These are phyloP conservation scores for Spodoptera frugiperda DNA, from an alignment of 1,140 invertebrate genomes.

Conservation along the genomic window DNA sequence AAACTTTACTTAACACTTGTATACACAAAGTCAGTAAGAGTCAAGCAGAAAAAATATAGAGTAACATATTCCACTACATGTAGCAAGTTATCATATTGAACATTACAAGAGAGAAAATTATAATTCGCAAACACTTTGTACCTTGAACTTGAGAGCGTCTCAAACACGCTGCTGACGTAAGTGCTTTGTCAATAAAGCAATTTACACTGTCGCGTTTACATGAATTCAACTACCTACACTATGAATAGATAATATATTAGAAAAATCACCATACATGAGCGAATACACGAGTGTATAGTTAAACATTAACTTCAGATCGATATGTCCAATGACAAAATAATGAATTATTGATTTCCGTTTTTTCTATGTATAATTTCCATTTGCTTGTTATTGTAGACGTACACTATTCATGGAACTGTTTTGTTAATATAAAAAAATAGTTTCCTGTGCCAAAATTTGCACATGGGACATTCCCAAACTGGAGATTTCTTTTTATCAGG, in stretches of 20 bases:
- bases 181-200: slow-evolving; percentile 71
- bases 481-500: background rate
- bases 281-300: background rate
- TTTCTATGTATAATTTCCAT: background rate
- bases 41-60: slow-evolving; percentile 17
- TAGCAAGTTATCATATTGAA: slow-evolving; percentile 15
- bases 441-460: no score
- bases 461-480: background rate
- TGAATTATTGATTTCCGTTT: slow-evolving; percentile 2
- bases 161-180: slow-evolving; percentile 70
- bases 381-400: background rate
- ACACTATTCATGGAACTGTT: no score
- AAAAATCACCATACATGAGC: slow-evolving; percentile 32
- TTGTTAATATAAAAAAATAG: no score
- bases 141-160: slow-evolving; percentile 76
- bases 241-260: slow-evolving; percentile 53
- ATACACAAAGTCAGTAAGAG: slow-evolving; percentile 60
- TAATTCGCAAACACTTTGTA: slow-evolving; percentile 58
- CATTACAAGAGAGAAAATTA: slow-evolving; percentile 49
- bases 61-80: slow-evolving; percentile 4
- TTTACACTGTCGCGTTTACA: slow-evolving; percentile 63
- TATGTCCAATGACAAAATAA: slow-evolving; percentile 13
- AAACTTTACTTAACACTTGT: slow-evolving; percentile 59
- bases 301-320: background rate
- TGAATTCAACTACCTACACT: slow-evolving; percentile 59